These are phyloP conservation scores for Ochotona princeps DNA, from an alignment of 2,113 vertebrate genomes.

Conservation along the genomic window DNA sequence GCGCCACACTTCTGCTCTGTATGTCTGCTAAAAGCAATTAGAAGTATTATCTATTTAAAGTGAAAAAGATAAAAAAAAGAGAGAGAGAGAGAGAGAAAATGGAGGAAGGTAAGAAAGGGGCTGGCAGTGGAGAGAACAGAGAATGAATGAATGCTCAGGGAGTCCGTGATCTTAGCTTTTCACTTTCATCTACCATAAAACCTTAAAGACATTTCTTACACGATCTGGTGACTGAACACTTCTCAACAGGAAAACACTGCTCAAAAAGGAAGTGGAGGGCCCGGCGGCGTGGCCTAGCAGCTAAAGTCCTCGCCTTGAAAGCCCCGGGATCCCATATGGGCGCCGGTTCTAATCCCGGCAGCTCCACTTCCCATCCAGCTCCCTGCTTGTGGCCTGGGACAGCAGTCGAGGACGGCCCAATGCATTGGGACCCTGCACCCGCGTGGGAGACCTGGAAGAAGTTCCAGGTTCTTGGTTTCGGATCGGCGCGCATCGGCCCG, in stretches of 20 bases:
- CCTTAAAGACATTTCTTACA: not conserved
- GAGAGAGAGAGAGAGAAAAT: not conserved
- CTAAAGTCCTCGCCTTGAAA: too few species aligned
- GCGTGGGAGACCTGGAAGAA: too few species aligned
- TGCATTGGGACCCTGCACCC: too few species aligned
- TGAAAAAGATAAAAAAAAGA: not conserved
- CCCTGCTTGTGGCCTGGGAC: too few species aligned
- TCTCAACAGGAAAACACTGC: slow-evolving; percentile 60
- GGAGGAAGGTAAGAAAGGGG: not conserved
- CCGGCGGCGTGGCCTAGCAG: too few species aligned
- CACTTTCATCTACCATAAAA: not conserved
- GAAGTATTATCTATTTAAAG: not conserved
- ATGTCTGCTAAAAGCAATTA: not conserved
- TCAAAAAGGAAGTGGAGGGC: slow-evolving; percentile 51
- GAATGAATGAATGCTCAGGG: not conserved
- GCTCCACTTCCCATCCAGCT: too few species aligned
- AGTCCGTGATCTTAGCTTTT: not conserved
- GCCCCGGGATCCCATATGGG: too few species aligned
- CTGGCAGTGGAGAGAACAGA: not conserved
- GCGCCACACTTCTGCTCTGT: not conserved
- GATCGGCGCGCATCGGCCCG: too few species aligned
- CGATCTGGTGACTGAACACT: slow-evolving; percentile 48
- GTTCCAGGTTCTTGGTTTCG: too few species aligned
- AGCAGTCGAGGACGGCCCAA: too few species aligned
- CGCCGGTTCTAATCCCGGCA: too few species aligned